Base-by-base conservation (phyloP, 2,888 invertebrate genomes). In the Drosophila anomelani region DNA sequence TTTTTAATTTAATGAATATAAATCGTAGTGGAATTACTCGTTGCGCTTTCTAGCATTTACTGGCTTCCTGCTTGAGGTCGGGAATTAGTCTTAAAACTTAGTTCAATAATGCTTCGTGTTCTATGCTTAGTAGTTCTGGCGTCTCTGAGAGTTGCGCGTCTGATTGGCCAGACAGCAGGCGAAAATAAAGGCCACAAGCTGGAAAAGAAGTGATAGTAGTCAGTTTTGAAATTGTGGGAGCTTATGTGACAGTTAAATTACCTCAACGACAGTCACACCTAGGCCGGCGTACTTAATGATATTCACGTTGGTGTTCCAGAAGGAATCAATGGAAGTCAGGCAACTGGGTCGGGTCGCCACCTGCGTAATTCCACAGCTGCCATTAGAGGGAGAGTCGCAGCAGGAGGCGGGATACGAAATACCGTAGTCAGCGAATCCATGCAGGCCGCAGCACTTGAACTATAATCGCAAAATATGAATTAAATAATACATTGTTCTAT, bases 101-200 rank as follows among this genome's bases (percentile, higher is more conserved):
- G 36, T 36, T 43, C 47, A 13, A 38, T 23, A 10, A 13, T 20
- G 17, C 20, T 44, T 43, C 13, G 34, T 51, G 34, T 20, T 34
- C 13, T 13, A 13, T 13, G 15, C 2, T 75, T 94, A 94, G 93
- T 94, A 95, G 92, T 93, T 94, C 86, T 94, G 94, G 93, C 96
- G 94, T 93, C 96, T 95, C 86, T 94, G 94, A 90, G 95, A 95
- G 93, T 97, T 97, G 92, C 95, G 95, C 90, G 97, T 96, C 91
- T 97, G 96, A 92, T 96, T 96, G 76, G 96, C 96, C 92, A 98
- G 93, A 91, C 97, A 97, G 92, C 98, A 95, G 56, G 96, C 96
- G 92, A 98, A 97, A 88, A 97, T 94, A 71, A 97, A 96, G 60
- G 96, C 96, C 79, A 96, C 92, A 81, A 96, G 93, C 96, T 96